Conservation (phyloP, 2,797 vertebrate species). For the Silurus aristotelis region DNA sequence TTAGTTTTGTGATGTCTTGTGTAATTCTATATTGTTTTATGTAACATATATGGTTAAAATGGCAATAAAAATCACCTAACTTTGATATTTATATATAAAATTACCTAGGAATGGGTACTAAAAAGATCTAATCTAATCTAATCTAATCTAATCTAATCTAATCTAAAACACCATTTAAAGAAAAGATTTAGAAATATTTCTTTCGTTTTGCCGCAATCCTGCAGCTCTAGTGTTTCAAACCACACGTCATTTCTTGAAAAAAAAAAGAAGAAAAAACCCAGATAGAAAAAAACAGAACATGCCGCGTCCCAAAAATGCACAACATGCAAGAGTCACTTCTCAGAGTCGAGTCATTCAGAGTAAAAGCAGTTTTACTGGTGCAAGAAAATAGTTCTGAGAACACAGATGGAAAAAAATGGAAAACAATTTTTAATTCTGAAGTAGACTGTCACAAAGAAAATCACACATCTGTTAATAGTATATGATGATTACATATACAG, state of each 20-base stretch:
- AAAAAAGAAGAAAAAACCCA: too few species aligned
- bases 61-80: too few species aligned
- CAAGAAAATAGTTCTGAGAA: not conserved
- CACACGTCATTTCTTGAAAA: not conserved
- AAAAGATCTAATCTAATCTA: too few species aligned
- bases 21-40: too few species aligned
- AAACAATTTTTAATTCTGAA: not conserved
- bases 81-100: too few species aligned
- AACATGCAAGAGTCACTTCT: constrained; percentile 6
- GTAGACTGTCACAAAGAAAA: not conserved
- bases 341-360: not conserved
- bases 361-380: too few species aligned
- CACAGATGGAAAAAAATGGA: too few species aligned
- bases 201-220: not conserved
- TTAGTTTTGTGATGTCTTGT: too few species aligned
- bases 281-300: too few species aligned
- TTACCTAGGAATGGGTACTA: too few species aligned
- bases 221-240: not conserved
- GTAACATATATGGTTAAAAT: too few species aligned
- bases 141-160: too few species aligned
- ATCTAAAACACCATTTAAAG: not conserved
- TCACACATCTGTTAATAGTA: not conserved
- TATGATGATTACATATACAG: constrained; percentile 1
- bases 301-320: not conserved
- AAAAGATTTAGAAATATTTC: not conserved